These are phyloP conservation scores for Coelopa frigida DNA, from an alignment of 1,140 invertebrate species.

Conservation along the genomic window DNA sequence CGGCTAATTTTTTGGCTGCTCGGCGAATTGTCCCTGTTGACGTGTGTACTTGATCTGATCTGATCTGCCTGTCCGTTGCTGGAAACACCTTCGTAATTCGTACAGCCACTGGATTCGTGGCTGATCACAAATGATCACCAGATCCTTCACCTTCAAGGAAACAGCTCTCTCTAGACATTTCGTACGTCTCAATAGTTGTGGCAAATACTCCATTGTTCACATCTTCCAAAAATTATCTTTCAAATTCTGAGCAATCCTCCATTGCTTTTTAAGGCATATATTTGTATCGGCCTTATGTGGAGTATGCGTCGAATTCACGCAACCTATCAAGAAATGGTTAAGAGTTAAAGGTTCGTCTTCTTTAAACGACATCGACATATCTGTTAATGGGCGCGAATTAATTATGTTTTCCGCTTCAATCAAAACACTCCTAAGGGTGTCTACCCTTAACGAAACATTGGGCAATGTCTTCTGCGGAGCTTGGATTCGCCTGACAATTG, in stretches of 20 bases:
- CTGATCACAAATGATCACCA: too few species aligned
- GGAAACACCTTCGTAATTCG: too few species aligned
- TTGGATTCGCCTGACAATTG: neutral
- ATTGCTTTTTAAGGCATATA: neutral
- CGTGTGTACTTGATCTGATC: too few species aligned
- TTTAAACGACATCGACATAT: neutral
- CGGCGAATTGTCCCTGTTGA: too few species aligned
- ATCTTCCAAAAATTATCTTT: constrained; percentile 6
- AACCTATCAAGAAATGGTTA: constrained; percentile 9
- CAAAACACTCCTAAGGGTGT: neutral
- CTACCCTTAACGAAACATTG: neutral
- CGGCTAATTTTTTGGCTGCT: too few species aligned
- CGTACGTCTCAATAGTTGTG: neutral
- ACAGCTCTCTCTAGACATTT: constrained; percentile 2
- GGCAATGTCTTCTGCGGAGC: constrained; percentile 1
- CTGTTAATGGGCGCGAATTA: constrained; percentile 1
- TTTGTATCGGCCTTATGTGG: neutral
- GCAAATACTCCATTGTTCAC: constrained; percentile 3
- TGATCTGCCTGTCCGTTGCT: too few species aligned
- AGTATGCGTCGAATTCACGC: neutral
- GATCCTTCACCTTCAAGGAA: too few species aligned
- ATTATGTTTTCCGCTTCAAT: neutral
- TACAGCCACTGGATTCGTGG: too few species aligned
- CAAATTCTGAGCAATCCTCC: neutral
- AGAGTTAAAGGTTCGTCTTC: constrained; percentile 1